These are phyloP conservation scores for Tigriopus japonicus DNA, from an alignment of 1,140 invertebrate species.

Conservation along the genomic window DNA sequence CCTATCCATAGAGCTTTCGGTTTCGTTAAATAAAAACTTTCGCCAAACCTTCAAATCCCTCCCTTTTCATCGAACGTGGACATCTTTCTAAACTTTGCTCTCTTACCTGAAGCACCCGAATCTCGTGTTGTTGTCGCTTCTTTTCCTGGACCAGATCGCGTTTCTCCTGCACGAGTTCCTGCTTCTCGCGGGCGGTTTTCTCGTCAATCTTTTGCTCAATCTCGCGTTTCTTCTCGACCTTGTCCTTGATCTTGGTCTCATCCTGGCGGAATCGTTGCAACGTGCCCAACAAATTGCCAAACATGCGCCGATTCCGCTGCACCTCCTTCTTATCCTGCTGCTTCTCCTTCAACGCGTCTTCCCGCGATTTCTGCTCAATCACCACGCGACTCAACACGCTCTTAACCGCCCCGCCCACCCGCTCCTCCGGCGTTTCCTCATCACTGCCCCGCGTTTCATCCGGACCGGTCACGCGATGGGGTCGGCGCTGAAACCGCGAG, in stretches of 20 bases:
- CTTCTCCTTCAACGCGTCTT: neutral
- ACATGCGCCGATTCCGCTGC: conserved; percentile 68
- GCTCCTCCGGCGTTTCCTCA: neutral
- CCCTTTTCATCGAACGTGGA: too few species aligned
- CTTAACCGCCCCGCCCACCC: neutral
- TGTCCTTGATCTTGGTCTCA: conserved; percentile 57
- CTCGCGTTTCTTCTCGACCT: conserved; percentile 49
- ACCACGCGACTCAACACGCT: neutral
- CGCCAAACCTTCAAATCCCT: too few species aligned
- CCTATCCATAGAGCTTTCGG: too few species aligned
- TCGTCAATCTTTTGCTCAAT: conserved; percentile 84
- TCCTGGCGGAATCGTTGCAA: conserved; percentile 86
- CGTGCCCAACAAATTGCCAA: conserved; percentile 77
- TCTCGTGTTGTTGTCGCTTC: conserved; percentile 65
- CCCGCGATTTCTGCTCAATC: neutral
- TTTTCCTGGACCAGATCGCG: conserved; percentile 62
- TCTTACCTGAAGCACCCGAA: conserved; percentile 31
- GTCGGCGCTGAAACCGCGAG: neutral
- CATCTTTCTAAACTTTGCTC: too few species aligned
- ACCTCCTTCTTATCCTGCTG: neutral
- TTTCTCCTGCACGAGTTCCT: conserved; percentile 58
- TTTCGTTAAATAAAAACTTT: too few species aligned
- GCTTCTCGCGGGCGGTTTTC: conserved; percentile 63
- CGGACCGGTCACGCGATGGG: neutral
- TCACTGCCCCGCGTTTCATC: neutral